These are phyloP conservation scores for Porites australiensis DNA, from an alignment of 64 coral and sea anemone species.

Conservation along the genomic window DNA sequence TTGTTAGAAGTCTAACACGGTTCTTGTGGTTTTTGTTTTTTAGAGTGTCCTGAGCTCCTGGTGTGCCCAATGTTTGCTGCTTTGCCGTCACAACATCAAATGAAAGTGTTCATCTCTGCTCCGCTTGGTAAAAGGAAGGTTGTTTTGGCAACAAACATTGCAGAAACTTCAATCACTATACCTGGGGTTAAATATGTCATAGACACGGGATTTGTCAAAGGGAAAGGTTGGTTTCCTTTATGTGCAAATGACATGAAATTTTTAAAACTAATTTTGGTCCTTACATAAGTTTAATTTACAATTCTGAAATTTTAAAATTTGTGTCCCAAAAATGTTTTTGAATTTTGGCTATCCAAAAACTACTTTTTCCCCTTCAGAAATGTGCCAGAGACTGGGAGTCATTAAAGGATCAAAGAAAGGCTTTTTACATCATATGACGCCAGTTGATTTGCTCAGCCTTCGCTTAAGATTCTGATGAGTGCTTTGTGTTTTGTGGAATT, in stretches of 20 bases:
- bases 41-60: conserved; percentile 79
- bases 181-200: conserved; percentile 98
- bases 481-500: too few relatives aligned
- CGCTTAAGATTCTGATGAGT: too few relatives aligned
- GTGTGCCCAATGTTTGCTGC: conserved; percentile 99
- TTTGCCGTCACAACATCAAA: conserved; percentile 91
- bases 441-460: too few relatives aligned
- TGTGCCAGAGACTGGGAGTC: too few relatives aligned
- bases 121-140: conserved; percentile 76
- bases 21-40: background rate
- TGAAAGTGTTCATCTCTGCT: conserved; percentile 87
- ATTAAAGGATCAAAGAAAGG: too few relatives aligned
- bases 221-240: conserved; percentile 76
- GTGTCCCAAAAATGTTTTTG: too few relatives aligned
- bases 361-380: too few relatives aligned
- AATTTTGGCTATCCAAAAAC: too few relatives aligned
- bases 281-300: too few relatives aligned
- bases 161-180: conserved; percentile 97
- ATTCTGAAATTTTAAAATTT: too few relatives aligned
- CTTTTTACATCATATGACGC: too few relatives aligned
- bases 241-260: background rate
- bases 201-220: conserved; percentile 98
- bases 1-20: too few relatives aligned
- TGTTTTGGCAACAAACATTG: conserved; percentile 96
- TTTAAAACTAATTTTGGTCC: background rate